phyloP scores from a whole-genome alignment of 2,797 vertebrate species.

The Geotrypetes seraphini region DNA sequence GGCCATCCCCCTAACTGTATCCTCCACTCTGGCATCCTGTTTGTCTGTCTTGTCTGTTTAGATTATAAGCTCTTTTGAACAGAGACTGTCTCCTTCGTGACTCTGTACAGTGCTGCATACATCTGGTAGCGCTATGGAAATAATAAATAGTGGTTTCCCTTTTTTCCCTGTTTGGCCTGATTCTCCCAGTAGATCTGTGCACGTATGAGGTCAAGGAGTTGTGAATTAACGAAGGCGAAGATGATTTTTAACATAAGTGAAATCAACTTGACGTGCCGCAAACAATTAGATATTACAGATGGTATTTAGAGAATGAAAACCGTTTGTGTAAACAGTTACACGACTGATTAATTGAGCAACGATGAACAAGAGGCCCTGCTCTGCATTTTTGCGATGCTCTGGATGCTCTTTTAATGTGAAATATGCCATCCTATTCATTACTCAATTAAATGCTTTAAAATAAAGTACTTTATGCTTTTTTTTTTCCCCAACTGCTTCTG shows the following conservation, averaged over 20 bases:
- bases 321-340: conserved; percentile 39
- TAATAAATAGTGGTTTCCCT: no score
- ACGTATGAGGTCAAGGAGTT: conserved; percentile 11
- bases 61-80: no score
- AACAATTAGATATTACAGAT: conserved; percentile 42
- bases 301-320: conserved; percentile 34
- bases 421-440: conserved; percentile 34
- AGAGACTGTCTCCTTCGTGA: no score
- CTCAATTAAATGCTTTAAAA: conserved; percentile 34
- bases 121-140: no score
- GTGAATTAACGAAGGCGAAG: conserved; percentile 8
- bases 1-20: no score
- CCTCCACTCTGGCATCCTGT: no score
- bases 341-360: conserved; percentile 39
- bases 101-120: no score
- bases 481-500: conserved; percentile 16
- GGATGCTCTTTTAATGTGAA: conserved; percentile 25
- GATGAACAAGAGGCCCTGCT: conserved; percentile 30
- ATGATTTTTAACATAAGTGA: conserved; percentile 40
- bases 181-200: conserved; percentile 10
- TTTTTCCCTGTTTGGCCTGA: no score
- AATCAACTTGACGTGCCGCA: conserved; percentile 36
- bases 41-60: no score
- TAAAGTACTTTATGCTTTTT: conserved; percentile 37
- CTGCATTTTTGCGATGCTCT: conserved; percentile 26